Evolutionary conservation across 2,113 vertebrate species (phyloP).

Genomic region (Varanus salvator): DNA sequence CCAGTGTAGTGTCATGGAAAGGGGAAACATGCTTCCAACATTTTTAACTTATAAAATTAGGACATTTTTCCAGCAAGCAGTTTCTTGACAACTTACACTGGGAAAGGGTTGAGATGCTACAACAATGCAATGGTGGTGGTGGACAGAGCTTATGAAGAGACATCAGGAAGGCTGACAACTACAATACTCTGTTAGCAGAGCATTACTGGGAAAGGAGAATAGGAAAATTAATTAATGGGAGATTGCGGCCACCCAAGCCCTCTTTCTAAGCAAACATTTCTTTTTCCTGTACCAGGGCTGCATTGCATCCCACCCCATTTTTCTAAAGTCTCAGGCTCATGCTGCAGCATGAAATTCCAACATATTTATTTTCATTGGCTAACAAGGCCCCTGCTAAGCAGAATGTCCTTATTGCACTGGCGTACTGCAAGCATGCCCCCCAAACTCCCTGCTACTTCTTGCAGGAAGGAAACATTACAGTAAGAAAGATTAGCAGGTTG

Average conservation of each 20-base stretch:
- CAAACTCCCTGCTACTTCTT: background rate
- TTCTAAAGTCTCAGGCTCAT: background rate
- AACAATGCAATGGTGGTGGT: background rate
- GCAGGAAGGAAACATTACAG: background rate
- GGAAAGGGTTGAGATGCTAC: background rate
- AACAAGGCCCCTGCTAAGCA: background rate
- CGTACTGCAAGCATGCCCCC: constrained; percentile 26
- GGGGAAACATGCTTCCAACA: background rate
- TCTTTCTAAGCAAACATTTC: background rate
- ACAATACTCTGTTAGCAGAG: background rate
- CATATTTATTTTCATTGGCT: background rate
- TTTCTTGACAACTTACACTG: background rate
- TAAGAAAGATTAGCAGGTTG: constrained; percentile 22
- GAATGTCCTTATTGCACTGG: background rate
- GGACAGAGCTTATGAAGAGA: background rate
- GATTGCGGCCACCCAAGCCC: background rate
- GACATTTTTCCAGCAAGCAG: background rate
- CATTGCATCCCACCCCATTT: rapidly evolving
- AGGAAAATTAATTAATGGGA: constrained; percentile 6
- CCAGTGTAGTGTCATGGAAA: background rate
- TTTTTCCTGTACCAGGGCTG: background rate
- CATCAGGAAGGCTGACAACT: background rate
- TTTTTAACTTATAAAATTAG: background rate
- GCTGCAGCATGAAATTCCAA: constrained; percentile 1
- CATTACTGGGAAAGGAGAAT: constrained; percentile 15